Evolutionary conservation across 1,140 invertebrate genomes (phyloP), one percentile per base, ranked within the genome.

Genomic region (Habropoda laboriosa): DNA sequence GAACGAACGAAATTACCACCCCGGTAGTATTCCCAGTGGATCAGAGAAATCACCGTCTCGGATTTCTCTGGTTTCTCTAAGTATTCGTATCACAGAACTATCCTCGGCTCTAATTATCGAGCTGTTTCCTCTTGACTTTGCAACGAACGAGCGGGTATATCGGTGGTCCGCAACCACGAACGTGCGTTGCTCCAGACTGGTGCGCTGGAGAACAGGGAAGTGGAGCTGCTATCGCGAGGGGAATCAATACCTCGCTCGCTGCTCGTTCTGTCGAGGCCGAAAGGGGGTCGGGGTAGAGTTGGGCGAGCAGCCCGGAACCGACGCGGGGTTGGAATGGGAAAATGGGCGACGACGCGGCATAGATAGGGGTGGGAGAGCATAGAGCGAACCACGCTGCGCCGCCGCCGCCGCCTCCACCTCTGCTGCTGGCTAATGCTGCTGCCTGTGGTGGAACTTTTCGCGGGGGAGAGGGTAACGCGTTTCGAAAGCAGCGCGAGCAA

Each of bases 191-290:
- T 91, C 89, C 89, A 78, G 87, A 92, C 90, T 91, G 88, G 85
- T 77, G 79, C 67, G 75, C 86, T 87, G 89, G 88, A 91, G 86
- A 89, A 89, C 89, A 89, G 88, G 87, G 89, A 89, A 91, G 89
- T 88, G 87, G 83, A 77, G 81, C 77, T 83, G 86, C 88, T 90
- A 75, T 89, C 87, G 87, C 90, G 88, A 90, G 90, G 89, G 86
- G 90, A 92, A 92, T 92, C 91, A 93, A 92, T 93, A 92, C 90
- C 90, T 57, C 88, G 84, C 89, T 89, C 86, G 87, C 45, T 68
- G 87, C 27, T 68, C 64, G 63, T 66, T 66, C 89, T 89, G 63
- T 73, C 67, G 73, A 66, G 79, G 70, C 57, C 42, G 77, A 79
- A 73, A 35, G 79, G 75, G 86, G 76, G 51, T 32, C 21, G 42